Base-by-base conservation (phyloP, 2,113 vertebrate genomes). In the Stictonetta naevosa region DNA sequence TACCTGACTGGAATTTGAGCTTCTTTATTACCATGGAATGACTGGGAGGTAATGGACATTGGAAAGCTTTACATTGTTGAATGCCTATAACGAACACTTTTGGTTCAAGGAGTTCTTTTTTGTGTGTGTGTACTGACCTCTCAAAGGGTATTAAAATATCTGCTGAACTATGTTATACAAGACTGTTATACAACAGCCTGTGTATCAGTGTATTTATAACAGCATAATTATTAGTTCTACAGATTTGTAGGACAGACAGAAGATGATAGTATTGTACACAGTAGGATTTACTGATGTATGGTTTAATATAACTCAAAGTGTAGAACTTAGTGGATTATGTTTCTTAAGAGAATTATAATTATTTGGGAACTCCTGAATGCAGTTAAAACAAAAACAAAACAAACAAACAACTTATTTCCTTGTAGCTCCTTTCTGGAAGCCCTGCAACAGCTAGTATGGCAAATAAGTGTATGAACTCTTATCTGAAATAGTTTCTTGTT, bases 71-170 rank as follows among this genome's bases (percentile, higher is more conserved):
- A 95, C 86, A 68, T 93, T 46, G 5, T 14, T 92, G 66, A 89
- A 72, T 92, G 88, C 67, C 86, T 88, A 44, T 15, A 93, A 93
- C 38, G 63, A 95, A 91, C 87, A 94, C 91, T 96, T 92, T 68
- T 92, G 81, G 93, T 86, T 97, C 88, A 96, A 92, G 87, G 88
- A 96, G 78, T 87, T 93, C 46, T 31, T 88, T 74, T 48, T 31
- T 88, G n/a, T 74, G 46, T 48, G n/a, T 78, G 20, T 64, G 13
- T 33, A 72, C 28, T 2, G 6, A 2, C 58, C 93, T 92, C 58
- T 85, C 71, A 80, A 76, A 92, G 71, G 26, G n/a, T 90, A 86
- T 94, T 93, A 87, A 93, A 87, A 87, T 85, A 72, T n/a, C 59
- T 73, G 91, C 44, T 74, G 71, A 89, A 79, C 67, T 1, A 0